A percentile compares a stretch with the other conserved stretches of the same genome.
Evolutionary conservation across 2,888 invertebrate genomes (phyloP).

Genomic region (Deroplatys truncata): DNA sequence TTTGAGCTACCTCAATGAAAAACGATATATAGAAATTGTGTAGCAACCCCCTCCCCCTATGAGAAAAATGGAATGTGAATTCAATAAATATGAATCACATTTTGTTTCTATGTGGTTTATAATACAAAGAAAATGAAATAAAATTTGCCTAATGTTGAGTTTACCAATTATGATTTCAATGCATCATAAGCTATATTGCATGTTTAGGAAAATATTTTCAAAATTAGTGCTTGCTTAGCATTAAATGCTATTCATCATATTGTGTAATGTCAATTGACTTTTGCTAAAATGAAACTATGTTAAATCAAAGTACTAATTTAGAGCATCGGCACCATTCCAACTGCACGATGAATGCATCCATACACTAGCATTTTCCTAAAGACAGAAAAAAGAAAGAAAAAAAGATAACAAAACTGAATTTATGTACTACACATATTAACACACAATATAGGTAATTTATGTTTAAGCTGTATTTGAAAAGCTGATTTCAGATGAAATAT

Average conservation of each 20-base stretch:
- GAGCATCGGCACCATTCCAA: not conserved
- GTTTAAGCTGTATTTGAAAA: not conserved
- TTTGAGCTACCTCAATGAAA: no score
- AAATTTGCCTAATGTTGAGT: no score
- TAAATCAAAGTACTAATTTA: not conserved
- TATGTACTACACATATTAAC: not conserved
- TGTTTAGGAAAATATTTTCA: no score
- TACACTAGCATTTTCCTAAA: constrained; percentile 6
- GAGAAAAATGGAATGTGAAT: no score
- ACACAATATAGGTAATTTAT: not conserved
- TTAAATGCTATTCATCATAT: not conserved
- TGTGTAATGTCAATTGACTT: not conserved
- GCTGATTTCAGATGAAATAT: not conserved
- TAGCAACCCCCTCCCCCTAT: no score
- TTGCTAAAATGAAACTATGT: not conserved
- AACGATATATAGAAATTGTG: no score
- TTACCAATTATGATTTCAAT: no score
- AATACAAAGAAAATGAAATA: no score
- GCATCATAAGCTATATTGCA: no score
- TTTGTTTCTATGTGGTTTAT: no score
- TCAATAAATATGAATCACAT: no score
- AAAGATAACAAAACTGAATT: not conserved
- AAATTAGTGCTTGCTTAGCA: not conserved
- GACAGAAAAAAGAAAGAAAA: not conserved
- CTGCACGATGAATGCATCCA: not conserved